These are phyloP conservation scores for Papilio aristodemus DNA, from an alignment of 1,140 invertebrate genomes.

Conservation along the genomic window DNA sequence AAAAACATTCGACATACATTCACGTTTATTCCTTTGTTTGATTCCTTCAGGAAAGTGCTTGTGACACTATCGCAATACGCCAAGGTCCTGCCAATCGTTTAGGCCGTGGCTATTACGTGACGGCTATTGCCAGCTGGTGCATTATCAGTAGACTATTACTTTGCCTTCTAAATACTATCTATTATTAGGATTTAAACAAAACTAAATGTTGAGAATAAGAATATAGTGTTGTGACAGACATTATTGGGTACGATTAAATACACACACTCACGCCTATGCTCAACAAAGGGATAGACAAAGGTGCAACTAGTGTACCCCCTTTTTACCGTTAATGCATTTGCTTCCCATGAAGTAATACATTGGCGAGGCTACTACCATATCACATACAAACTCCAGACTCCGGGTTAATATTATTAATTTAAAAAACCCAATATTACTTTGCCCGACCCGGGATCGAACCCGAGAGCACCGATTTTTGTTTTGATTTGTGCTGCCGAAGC, in stretches of 20 bases:
- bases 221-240: not conserved
- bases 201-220: not conserved
- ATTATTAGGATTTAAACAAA: slow-evolving; percentile 16
- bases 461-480: too few relatives aligned
- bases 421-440: too few relatives aligned
- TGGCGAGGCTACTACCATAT: too few relatives aligned
- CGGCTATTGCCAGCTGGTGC: not conserved
- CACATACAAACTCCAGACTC: too few relatives aligned
- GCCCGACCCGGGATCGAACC: too few relatives aligned
- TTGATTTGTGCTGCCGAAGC: too few relatives aligned
- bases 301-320: too few relatives aligned
- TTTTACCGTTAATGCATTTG: too few relatives aligned
- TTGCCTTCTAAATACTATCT: slow-evolving; percentile 9
- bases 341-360: too few relatives aligned
- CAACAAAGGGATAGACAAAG: too few relatives aligned
- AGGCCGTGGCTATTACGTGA: slow-evolving; percentile 9
- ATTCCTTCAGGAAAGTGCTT: slow-evolving; percentile 1
- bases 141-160: not conserved
- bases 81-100: not conserved
- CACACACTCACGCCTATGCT: too few relatives aligned
- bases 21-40: not conserved
- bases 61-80: not conserved
- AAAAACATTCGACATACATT: not conserved
- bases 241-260: not conserved
- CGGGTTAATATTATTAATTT: too few relatives aligned